These are phyloP conservation scores for Meteorus colon DNA, from an alignment of 2,888 invertebrate genomes.

Conservation along the genomic window DNA sequence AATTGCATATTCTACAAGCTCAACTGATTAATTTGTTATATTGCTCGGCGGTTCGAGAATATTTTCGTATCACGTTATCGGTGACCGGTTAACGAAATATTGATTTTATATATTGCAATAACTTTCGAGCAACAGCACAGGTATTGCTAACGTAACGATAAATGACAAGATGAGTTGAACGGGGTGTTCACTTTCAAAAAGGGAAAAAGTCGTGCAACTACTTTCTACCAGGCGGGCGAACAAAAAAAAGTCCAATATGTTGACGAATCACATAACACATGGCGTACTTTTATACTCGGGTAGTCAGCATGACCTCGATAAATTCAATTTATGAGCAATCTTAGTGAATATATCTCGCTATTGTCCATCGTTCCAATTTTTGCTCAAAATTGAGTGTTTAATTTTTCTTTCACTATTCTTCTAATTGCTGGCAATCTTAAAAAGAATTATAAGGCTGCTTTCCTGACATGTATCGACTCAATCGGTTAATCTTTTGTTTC, in stretches of 20 bases:
- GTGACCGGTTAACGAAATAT: background rate
- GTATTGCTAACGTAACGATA: constrained; percentile 15
- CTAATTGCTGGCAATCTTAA: too few species aligned
- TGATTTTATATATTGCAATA: background rate
- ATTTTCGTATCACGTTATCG: background rate
- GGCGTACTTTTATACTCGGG: constrained; percentile 32
- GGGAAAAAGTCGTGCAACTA: constrained; percentile 58
- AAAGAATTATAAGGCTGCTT: too few species aligned
- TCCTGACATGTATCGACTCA: too few species aligned
- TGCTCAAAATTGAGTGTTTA: background rate
- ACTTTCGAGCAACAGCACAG: background rate
- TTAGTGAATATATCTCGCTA: constrained; percentile 5
- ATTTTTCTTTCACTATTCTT: too few species aligned
- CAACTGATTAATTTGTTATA: too few species aligned
- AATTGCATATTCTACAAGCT: too few species aligned
- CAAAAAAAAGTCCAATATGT: constrained; percentile 50
- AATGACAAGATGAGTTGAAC: constrained; percentile 1
- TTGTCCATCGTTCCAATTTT: constrained; percentile 4
- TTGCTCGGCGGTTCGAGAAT: background rate
- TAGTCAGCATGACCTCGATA: constrained; percentile 44
- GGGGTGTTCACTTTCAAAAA: constrained; percentile 40
- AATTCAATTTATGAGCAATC: background rate
- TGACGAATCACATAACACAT: constrained; percentile 32
- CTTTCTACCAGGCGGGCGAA: constrained; percentile 60
- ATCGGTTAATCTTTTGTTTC: background rate